phyloP scores from a whole-genome alignment of 2,113 vertebrate genomes.

The Poeciliopsis retropinna region DNA sequence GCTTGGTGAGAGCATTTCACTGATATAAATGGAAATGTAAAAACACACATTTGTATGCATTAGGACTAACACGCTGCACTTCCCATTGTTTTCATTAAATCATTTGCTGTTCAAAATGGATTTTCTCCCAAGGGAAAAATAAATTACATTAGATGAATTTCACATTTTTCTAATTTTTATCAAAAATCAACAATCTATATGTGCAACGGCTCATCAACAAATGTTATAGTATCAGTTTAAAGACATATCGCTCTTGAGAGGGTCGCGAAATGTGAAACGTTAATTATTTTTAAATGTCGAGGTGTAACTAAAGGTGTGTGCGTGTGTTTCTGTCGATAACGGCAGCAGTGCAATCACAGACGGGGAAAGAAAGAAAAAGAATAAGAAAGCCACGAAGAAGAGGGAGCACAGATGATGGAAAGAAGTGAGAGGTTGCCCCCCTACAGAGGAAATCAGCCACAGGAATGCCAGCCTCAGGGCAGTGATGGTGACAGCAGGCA shows the following conservation, averaged over 20 bases:
- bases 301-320: too few relatives aligned
- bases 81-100: neutral
- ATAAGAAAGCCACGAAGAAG: too few relatives aligned
- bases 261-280: too few relatives aligned
- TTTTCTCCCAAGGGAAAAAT: neutral
- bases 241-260: too few relatives aligned
- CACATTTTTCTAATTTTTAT: neutral
- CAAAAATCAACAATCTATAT: neutral
- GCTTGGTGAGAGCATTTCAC: neutral
- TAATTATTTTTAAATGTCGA: too few relatives aligned
- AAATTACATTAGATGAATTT: neutral
- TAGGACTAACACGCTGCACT: neutral
- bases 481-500: neutral
- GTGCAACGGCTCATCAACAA: neutral
- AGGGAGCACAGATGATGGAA: too few relatives aligned
- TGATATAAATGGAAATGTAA: neutral
- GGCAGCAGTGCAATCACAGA: too few relatives aligned
- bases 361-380: too few relatives aligned
- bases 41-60: constrained; percentile 1
- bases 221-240: too few relatives aligned
- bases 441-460: too few relatives aligned
- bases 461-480: neutral
- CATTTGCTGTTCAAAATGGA: neutral
- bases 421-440: too few relatives aligned
- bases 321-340: too few relatives aligned